phyloP scores from a whole-genome alignment of 2,113 vertebrate species.

The Ascaphus truei region DNA sequence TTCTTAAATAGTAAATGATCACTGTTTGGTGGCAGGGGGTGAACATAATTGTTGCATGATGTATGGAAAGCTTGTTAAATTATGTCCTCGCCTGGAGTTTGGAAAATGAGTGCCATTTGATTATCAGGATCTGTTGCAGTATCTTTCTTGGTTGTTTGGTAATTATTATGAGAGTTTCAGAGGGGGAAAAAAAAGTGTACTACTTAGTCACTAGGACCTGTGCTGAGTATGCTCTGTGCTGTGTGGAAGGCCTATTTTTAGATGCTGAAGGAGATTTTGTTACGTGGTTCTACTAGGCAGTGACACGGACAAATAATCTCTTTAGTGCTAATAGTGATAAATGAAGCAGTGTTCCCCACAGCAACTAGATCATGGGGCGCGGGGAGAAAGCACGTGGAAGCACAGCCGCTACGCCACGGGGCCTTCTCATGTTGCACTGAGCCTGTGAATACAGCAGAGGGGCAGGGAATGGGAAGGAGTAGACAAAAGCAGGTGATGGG shows the following conservation, averaged over 20 bases:
- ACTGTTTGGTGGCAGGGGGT: background rate
- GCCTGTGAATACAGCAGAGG: too few relatives aligned
- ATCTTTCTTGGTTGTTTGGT: background rate
- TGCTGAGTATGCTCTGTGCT: background rate
- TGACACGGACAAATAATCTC: background rate
- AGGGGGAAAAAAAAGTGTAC: background rate
- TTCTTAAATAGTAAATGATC: background rate
- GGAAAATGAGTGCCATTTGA: slow-evolving; percentile 11
- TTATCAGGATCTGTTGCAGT: slow-evolving; percentile 1
- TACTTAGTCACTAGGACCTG: slow-evolving; percentile 9
- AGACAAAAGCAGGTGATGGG: too few relatives aligned
- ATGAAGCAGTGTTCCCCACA: background rate
- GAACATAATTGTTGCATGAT: background rate
- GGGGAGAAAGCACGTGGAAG: background rate
- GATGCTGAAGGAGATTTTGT: background rate
- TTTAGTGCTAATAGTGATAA: background rate
- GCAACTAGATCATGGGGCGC: background rate
- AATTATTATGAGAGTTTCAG: background rate
- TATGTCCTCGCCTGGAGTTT: background rate
- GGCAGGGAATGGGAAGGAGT: too few relatives aligned
- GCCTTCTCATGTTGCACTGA: too few relatives aligned
- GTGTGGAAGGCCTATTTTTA: slow-evolving; percentile 1
- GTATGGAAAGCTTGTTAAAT: background rate
- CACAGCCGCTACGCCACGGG: too few relatives aligned
- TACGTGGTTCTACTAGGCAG: background rate